These are phyloP conservation scores for Arrhopalites spinosus DNA, from an alignment of 2,888 invertebrate genomes.

Conservation along the genomic window DNA sequence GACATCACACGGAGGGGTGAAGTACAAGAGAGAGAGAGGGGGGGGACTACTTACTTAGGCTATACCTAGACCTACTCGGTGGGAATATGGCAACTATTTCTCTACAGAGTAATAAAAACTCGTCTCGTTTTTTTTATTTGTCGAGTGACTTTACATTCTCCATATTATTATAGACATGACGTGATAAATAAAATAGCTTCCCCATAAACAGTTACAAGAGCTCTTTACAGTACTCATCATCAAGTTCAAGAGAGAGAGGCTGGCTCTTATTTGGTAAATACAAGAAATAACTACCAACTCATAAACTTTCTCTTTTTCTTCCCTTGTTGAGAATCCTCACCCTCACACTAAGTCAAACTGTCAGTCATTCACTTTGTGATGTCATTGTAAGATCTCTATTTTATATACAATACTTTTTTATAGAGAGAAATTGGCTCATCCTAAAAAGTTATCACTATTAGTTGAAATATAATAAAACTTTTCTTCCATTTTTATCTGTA, in stretches of 20 bases:
- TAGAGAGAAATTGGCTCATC: too few species aligned
- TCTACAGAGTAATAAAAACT: constrained; percentile 29
- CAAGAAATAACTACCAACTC: constrained; percentile 14
- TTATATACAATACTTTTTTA: too few species aligned
- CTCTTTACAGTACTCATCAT: neutral
- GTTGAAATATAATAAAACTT: neutral
- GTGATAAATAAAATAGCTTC: constrained; percentile 36
- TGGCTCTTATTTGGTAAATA: constrained; percentile 6
- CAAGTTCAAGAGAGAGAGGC: neutral
- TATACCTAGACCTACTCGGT: neutral
- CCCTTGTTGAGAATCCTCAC: neutral
- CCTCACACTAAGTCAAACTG: too few species aligned
- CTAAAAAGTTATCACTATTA: too few species aligned
- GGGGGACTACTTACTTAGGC: neutral
- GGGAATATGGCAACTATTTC: constrained; percentile 16
- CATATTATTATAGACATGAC: constrained; percentile 30
- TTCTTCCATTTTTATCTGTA: neutral
- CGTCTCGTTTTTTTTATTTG: constrained; percentile 33
- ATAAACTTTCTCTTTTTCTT: neutral
- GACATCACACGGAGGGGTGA: constrained; percentile 9
- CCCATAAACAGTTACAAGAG: constrained; percentile 34
- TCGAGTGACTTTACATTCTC: constrained; percentile 34
- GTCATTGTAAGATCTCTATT: too few species aligned
- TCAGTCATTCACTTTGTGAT: too few species aligned
- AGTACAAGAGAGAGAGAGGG: constrained; percentile 12